phyloP scores from a whole-genome alignment of 2,113 vertebrate genomes.

The Larimichthys crocea region DNA sequence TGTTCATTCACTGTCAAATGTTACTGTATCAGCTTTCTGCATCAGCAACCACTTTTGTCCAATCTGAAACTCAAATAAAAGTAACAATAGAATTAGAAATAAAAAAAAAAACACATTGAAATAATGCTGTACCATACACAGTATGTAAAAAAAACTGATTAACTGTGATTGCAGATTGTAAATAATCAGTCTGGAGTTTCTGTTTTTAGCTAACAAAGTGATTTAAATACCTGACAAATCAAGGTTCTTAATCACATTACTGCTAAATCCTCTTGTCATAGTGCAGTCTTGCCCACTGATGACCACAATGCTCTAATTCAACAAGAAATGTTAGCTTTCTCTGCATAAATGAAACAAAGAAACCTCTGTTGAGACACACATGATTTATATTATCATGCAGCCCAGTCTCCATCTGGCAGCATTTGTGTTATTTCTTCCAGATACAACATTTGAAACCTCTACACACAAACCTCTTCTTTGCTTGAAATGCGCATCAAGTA shows the following conservation, averaged over 20 bases:
- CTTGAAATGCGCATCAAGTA: background rate
- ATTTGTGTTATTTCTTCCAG: background rate
- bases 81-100: background rate
- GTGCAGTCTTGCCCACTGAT: too few relatives aligned
- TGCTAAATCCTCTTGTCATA: too few relatives aligned
- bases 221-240: too few relatives aligned
- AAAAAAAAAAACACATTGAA: background rate
- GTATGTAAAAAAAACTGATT: background rate
- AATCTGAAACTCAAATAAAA: background rate
- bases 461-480: background rate
- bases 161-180: too few relatives aligned
- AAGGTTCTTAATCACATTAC: too few relatives aligned
- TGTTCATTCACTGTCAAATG: background rate
- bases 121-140: background rate
- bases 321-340: too few relatives aligned
- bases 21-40: background rate
- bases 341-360: too few relatives aligned
- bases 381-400: background rate
- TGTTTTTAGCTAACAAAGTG: too few relatives aligned
- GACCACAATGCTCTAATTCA: too few relatives aligned
- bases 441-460: background rate
- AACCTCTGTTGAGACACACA: background rate
- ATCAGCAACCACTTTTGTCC: background rate
- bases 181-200: too few relatives aligned
- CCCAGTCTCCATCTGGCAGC: background rate